Conservation (phyloP, 2,888 invertebrate genomes). For the Leptogaster cylindrica region DNA sequence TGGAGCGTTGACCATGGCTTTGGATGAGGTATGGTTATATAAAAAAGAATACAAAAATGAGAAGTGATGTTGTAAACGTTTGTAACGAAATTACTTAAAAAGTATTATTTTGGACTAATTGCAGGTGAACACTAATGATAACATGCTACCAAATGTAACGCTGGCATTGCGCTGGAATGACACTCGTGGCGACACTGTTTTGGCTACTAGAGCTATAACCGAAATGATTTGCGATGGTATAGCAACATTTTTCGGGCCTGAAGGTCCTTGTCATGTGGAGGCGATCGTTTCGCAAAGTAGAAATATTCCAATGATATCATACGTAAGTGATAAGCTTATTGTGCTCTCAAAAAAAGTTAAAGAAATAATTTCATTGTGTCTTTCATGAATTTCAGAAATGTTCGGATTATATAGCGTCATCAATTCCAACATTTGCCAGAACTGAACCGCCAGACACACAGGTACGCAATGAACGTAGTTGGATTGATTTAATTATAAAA, state of each 20-base stretch:
- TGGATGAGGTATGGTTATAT: constrained; percentile 78
- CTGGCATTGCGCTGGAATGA: constrained; percentile 80
- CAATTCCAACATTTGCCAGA: constrained; percentile 88
- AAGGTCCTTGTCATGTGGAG: constrained; percentile 92
- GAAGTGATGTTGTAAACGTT: too few relatives aligned
- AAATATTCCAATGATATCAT: constrained; percentile 96
- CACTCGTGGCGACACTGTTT: constrained; percentile 83
- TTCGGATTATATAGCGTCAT: constrained; percentile 87
- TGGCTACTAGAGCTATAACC: constrained; percentile 82
- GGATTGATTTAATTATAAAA: too few relatives aligned
- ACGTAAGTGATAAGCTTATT: constrained; percentile 82
- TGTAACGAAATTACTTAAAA: background rate
- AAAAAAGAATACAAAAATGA: too few relatives aligned
- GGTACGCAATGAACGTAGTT: constrained; percentile 65
- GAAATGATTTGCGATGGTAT: constrained; percentile 91
- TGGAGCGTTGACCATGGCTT: constrained; percentile 88
- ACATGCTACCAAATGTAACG: constrained; percentile 76
- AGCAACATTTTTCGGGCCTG: constrained; percentile 93
- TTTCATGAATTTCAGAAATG: constrained; percentile 77
- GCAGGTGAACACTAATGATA: constrained; percentile 75
- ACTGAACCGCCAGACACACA: constrained; percentile 94
- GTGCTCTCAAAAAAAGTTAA: background rate
- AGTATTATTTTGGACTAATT: constrained; percentile 19
- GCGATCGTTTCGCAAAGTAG: constrained; percentile 91
- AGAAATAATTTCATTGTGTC: background rate